Conservation (phyloP, 2,888 invertebrate species). For the Ophraella communa region DNA sequence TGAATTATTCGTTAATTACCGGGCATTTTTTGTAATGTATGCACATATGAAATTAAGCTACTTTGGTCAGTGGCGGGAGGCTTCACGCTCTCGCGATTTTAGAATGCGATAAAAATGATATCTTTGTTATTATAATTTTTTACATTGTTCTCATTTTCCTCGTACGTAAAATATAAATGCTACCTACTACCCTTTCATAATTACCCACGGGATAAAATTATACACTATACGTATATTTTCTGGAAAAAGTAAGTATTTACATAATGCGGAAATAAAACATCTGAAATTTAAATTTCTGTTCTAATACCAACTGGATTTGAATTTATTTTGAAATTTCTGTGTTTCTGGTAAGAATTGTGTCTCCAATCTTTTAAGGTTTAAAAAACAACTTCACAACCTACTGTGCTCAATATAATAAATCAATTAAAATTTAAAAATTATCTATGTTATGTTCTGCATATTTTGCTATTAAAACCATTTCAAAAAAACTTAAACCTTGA, state of each 20-base stretch:
- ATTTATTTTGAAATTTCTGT: not conserved
- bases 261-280: slow-evolving; percentile 29
- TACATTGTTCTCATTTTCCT: slow-evolving; percentile 52
- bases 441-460: no score
- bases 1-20: slow-evolving; percentile 44
- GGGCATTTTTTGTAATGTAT: slow-evolving; percentile 42
- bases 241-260: slow-evolving; percentile 32
- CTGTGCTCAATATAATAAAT: no score
- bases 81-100: slow-evolving; percentile 48
- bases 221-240: slow-evolving; percentile 26
- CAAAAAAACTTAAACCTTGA: no score
- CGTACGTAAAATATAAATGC: slow-evolving; percentile 45
- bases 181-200: slow-evolving; percentile 38
- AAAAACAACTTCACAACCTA: no score
- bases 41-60: slow-evolving; percentile 45
- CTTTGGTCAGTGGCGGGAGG: slow-evolving; percentile 49
- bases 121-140: slow-evolving; percentile 57
- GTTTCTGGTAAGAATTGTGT: not conserved
- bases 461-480: no score
- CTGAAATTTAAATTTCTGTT: slow-evolving; percentile 10
- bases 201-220: slow-evolving; percentile 41
- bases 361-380: not conserved
- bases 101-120: slow-evolving; percentile 54
- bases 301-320: not conserved
- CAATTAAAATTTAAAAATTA: no score